Percentiles rank a stretch among this genome's conserved stretches.
Evolutionary conservation across 2,797 vertebrate species (phyloP).

Genomic region (Typhlichthys eigenmanni): DNA sequence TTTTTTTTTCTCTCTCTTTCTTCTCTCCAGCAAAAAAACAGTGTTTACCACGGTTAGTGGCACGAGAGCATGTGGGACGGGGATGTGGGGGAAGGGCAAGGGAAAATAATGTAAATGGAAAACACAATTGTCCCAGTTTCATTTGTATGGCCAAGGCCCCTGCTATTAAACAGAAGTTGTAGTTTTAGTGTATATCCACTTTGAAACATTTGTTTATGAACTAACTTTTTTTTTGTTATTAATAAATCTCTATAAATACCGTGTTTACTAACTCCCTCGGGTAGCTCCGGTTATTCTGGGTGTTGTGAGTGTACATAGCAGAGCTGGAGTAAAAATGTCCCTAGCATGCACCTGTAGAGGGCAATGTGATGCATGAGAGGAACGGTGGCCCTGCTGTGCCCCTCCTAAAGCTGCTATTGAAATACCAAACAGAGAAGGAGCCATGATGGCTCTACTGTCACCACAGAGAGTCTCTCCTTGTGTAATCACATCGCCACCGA

Average conservation of each 20-base stretch:
- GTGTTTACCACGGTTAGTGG: constrained; percentile 33
- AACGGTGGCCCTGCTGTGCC: constrained; percentile 21
- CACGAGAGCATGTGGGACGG: not conserved
- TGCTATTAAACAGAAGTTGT: too few species aligned
- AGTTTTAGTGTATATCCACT: too few species aligned
- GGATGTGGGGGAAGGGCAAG: too few species aligned
- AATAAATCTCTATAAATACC: not conserved
- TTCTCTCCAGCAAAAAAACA: not conserved
- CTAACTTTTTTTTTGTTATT: too few species aligned
- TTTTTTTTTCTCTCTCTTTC: constrained; percentile 19
- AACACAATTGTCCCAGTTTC: too few species aligned
- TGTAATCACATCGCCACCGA: constrained; percentile 60
- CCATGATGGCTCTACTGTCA: constrained; percentile 50
- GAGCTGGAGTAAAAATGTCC: constrained; percentile 15
- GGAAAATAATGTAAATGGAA: too few species aligned
- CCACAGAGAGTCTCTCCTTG: constrained; percentile 43
- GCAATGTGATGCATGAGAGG: constrained; percentile 58
- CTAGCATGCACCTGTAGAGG: constrained; percentile 66
- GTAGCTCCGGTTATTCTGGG: not conserved
- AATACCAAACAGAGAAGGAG: constrained; percentile 36
- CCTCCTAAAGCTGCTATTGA: constrained; percentile 31
- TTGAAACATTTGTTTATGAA: too few species aligned
- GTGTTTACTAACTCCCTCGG: too few species aligned
- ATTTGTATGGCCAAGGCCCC: too few species aligned
- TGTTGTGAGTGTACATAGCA: not conserved